phyloP scores from a whole-genome alignment of 1,140 invertebrate genomes.

The Metaphire vulgaris region DNA sequence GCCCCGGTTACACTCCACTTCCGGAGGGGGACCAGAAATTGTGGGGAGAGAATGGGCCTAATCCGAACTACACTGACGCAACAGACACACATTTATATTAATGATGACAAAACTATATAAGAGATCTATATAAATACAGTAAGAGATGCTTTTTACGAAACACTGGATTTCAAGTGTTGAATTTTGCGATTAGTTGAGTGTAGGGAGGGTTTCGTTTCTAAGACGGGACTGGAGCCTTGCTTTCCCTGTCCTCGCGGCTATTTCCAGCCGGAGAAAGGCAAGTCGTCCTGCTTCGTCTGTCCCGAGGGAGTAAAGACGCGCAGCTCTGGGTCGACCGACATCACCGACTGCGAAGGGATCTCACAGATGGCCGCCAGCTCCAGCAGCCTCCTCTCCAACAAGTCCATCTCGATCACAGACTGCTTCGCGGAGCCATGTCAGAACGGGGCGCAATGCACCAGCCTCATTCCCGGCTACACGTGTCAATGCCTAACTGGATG shows the following conservation, averaged over 20 bases:
- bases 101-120: no score
- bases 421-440: slow-evolving; percentile 38
- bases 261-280: slow-evolving; percentile 52
- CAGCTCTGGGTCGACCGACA: slow-evolving; percentile 36
- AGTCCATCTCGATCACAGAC: slow-evolving; percentile 36
- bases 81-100: no score
- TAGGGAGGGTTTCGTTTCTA: slow-evolving; percentile 83
- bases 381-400: slow-evolving; percentile 1
- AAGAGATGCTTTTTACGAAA: no score
- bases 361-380: background rate
- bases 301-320: slow-evolving; percentile 38
- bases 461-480: slow-evolving; percentile 37
- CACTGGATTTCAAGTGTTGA: no score
- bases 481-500: slow-evolving; percentile 69
- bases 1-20: no score
- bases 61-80: no score
- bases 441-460: slow-evolving; percentile 34
- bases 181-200: slow-evolving; percentile 82
- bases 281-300: slow-evolving; percentile 51
- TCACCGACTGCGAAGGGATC: slow-evolving; percentile 26
- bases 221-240: slow-evolving; percentile 89
- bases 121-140: no score
- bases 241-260: slow-evolving; percentile 87
- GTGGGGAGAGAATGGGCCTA: no score
- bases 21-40: no score